Evolutionary conservation across 2,113 vertebrate species (phyloP).

Genomic region (Micronisus gabar): DNA sequence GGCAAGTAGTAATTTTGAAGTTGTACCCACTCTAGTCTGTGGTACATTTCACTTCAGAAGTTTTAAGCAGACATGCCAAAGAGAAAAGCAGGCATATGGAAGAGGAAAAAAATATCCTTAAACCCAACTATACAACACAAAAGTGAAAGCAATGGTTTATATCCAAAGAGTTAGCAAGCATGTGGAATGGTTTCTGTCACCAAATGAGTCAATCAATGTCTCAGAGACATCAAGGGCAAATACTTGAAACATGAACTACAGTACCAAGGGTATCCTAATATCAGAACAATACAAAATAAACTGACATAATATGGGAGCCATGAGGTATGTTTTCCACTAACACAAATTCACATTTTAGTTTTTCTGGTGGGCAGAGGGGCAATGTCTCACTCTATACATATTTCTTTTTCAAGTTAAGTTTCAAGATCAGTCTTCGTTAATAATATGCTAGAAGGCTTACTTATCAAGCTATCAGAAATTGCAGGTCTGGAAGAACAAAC

Average conservation of each 20-base stretch:
- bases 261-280: not conserved
- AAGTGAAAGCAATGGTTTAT: not conserved
- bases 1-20: not conserved
- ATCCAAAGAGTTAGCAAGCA: not conserved
- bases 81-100: not conserved
- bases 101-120: not conserved
- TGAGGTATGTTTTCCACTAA: not conserved
- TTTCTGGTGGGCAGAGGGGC: not conserved
- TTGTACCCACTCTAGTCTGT: not conserved
- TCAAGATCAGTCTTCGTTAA: not conserved
- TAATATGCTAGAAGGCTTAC: not conserved
- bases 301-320: not conserved
- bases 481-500: not conserved
- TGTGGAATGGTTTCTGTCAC: not conserved
- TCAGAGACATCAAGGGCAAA: not conserved
- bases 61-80: not conserved
- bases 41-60: not conserved
- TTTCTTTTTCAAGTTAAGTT: not conserved
- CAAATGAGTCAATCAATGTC: not conserved
- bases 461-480: not conserved
- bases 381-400: not conserved
- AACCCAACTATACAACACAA: not conserved
- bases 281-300: not conserved
- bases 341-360: not conserved
- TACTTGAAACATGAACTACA: not conserved